phyloP scores from a whole-genome alignment of 1,140 invertebrate species.

The Nomia melanderi region DNA sequence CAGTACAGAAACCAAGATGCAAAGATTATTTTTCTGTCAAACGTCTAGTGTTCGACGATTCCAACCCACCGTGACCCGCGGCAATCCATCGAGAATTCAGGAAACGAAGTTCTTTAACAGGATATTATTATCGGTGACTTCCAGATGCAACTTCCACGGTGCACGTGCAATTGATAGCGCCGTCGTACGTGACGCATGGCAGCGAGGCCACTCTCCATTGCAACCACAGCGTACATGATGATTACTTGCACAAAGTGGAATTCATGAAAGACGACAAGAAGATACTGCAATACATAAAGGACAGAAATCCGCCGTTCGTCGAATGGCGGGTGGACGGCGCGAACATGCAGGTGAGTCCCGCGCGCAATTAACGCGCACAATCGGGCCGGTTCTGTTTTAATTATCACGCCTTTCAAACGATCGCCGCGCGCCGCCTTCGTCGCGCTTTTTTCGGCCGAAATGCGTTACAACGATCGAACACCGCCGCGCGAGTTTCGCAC shows the following conservation, averaged over 20 bases:
- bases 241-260: conserved; percentile 82
- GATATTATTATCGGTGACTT: conserved; percentile 45
- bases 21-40: too few relatives aligned
- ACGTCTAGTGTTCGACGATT: too few relatives aligned
- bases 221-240: conserved; percentile 78
- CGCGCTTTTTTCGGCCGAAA: neutral
- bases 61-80: too few relatives aligned
- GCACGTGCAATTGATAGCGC: conserved; percentile 76
- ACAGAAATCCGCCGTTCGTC: conserved; percentile 87
- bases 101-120: too few relatives aligned
- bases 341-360: conserved; percentile 86
- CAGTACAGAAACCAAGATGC: too few relatives aligned
- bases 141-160: conserved; percentile 73
- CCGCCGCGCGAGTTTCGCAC: too few relatives aligned
- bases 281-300: conserved; percentile 90
- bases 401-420: conserved; percentile 28
- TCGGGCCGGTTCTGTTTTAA: neutral
- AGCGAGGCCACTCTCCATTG: conserved; percentile 77
- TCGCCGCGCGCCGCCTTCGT: neutral
- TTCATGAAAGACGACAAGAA: conserved; percentile 88
- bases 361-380: conserved; percentile 18
- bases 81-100: too few relatives aligned
- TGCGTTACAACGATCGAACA: neutral
- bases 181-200: conserved; percentile 78
- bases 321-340: conserved; percentile 85